phyloP scores from a whole-genome alignment of 2,888 invertebrate species.

The Reticulitermes lucifugus region DNA sequence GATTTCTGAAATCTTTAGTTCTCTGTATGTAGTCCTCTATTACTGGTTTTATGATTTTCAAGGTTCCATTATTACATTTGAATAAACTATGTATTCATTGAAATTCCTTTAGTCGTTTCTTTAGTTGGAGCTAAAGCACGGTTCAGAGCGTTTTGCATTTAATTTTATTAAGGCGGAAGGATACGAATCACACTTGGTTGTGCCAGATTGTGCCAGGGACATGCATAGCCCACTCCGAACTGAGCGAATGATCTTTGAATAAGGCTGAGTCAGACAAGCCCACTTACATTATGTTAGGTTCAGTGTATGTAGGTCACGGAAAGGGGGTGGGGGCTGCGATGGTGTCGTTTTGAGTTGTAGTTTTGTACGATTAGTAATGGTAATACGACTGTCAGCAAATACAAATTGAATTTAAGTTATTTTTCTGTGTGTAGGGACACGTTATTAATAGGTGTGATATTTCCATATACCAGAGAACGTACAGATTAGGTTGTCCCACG shows the following conservation, averaged over 20 bases:
- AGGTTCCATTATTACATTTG: no score
- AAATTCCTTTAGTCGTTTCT: no score
- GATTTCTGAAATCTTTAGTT: no score
- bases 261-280: neutral
- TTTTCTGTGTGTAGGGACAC: neutral
- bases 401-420: neutral
- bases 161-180: neutral
- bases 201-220: no score
- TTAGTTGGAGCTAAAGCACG: no score
- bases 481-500: neutral
- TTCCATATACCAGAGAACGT: neutral
- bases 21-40: no score
- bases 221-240: slow-evolving; percentile 13
- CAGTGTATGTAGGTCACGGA: neutral
- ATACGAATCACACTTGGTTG: neutral
- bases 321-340: neutral
- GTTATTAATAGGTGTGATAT: neutral
- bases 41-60: no score
- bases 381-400: neutral
- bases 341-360: neutral
- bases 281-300: neutral
- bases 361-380: slow-evolving; percentile 4
- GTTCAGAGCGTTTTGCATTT: no score
- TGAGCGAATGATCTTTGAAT: neutral
- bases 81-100: no score